These are phyloP conservation scores for Dascillus cervinus DNA, from an alignment of 2,888 invertebrate genomes.

Conservation along the genomic window DNA sequence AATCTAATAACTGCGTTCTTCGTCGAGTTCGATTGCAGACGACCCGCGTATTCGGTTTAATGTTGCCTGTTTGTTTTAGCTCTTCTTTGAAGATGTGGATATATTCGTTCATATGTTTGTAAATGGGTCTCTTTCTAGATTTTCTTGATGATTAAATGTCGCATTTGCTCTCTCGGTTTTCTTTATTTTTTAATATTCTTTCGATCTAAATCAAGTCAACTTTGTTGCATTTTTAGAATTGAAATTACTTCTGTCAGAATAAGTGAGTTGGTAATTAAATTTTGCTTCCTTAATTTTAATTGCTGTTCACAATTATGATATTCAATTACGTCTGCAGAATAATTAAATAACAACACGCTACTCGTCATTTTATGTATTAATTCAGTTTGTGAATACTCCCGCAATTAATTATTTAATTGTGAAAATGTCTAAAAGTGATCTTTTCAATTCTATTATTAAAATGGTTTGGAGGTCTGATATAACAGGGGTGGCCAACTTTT, in stretches of 20 bases:
- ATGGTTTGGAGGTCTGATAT: no score
- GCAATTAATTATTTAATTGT: constrained; percentile 6
- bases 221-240: no score
- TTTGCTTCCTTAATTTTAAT: constrained; percentile 11
- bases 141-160: no score
- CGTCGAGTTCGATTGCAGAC: constrained; percentile 19
- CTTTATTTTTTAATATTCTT: no score
- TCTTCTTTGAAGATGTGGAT: constrained; percentile 20
- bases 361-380: constrained; percentile 8
- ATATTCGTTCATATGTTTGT: constrained; percentile 22
- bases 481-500: no score
- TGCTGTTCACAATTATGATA: constrained; percentile 9
- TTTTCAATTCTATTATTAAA: no score
- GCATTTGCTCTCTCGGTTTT: no score
- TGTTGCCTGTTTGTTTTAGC: constrained; percentile 18
- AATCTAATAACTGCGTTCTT: constrained; percentile 36
- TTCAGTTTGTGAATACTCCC: constrained; percentile 7
- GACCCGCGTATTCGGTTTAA: constrained; percentile 16
- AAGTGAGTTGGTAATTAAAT: no score
- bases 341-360: constrained; percentile 10
- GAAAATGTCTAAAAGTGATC: no score
- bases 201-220: no score
- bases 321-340: constrained; percentile 11
- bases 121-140: no score
- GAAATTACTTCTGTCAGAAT: no score